Evolutionary conservation across 2,113 vertebrate species (phyloP).

Genomic region (Dipodomys stephensi): DNA sequence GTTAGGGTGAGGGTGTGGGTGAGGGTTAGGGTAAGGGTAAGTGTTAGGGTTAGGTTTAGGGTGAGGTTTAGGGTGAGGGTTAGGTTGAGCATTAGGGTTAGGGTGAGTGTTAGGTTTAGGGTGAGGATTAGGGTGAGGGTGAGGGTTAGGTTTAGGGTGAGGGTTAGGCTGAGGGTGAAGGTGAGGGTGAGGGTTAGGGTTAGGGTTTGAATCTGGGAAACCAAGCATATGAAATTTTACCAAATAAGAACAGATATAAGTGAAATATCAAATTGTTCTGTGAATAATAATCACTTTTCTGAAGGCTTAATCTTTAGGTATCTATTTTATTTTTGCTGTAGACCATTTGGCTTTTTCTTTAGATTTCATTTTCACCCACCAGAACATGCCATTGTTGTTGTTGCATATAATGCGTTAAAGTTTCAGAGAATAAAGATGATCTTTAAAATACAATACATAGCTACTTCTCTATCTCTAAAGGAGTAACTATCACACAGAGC

Average conservation of each 20-base stretch:
- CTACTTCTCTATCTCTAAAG: not conserved
- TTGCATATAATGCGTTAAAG: not conserved
- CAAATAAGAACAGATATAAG: constrained; percentile 19
- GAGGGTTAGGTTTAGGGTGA: no score
- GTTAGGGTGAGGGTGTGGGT: no score
- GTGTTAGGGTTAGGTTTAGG: no score
- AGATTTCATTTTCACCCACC: not conserved
- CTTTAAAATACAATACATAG: not conserved
- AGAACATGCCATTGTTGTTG: constrained; percentile 29
- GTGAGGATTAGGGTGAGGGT: no score
- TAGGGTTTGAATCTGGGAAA: no score
- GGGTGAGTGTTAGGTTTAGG: no score
- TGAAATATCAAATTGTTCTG: not conserved
- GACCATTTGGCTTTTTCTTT: not conserved
- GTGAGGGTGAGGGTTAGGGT: no score
- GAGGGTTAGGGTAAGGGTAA: no score
- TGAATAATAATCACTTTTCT: not conserved
- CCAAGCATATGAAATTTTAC: not conserved
- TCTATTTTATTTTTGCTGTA: not conserved
- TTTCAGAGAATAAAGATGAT: not conserved
- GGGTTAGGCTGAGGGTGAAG: no score
- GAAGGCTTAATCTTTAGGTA: not conserved
- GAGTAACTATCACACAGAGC: not conserved
- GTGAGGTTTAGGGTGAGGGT: no score
- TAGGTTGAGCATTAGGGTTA: no score